phyloP scores from a whole-genome alignment of 1,140 invertebrate species.

The Cheumatopsyche charites region DNA sequence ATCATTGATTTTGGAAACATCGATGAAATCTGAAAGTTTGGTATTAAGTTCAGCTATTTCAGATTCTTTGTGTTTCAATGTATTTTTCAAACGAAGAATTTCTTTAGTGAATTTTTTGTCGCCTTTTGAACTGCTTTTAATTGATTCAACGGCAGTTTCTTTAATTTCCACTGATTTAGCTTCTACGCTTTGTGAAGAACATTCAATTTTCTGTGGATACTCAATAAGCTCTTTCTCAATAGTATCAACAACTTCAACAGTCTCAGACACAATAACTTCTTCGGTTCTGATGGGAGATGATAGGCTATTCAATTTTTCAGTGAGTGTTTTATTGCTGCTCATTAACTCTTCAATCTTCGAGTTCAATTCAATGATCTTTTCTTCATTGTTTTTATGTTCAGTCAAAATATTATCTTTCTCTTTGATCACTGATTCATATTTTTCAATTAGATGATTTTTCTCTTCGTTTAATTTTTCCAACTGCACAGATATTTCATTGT shows the following conservation, averaged over 20 bases:
- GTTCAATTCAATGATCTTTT: constrained; percentile 50
- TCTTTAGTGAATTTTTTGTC: constrained; percentile 61
- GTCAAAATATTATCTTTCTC: constrained; percentile 44
- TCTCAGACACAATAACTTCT: constrained; percentile 35
- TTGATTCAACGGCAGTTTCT: constrained; percentile 54
- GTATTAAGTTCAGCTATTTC: constrained; percentile 55
- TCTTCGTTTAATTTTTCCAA: constrained; percentile 50
- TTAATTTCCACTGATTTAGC: constrained; percentile 54
- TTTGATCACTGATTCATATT: constrained; percentile 44
- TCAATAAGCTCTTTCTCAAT: constrained; percentile 57
- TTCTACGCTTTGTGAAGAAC: constrained; percentile 33
- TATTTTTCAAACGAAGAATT: constrained; percentile 59
- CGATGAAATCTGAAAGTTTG: constrained; percentile 45
- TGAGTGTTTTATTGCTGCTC: constrained; percentile 49
- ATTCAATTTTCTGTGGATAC: constrained; percentile 55
- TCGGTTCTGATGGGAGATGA: constrained; percentile 32
- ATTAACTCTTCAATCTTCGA: constrained; percentile 58
- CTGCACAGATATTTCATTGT: constrained; percentile 52
- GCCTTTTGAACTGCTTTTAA: constrained; percentile 51
- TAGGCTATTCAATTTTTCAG: constrained; percentile 18
- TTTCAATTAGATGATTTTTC: constrained; percentile 48
- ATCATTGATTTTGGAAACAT: constrained; percentile 48
- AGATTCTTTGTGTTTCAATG: constrained; percentile 61
- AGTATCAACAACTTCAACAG: constrained; percentile 38
- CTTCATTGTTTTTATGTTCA: constrained; percentile 39